These are phyloP conservation scores for Cyanistes caeruleus DNA, from an alignment of 2,113 vertebrate species.

Conservation along the genomic window DNA sequence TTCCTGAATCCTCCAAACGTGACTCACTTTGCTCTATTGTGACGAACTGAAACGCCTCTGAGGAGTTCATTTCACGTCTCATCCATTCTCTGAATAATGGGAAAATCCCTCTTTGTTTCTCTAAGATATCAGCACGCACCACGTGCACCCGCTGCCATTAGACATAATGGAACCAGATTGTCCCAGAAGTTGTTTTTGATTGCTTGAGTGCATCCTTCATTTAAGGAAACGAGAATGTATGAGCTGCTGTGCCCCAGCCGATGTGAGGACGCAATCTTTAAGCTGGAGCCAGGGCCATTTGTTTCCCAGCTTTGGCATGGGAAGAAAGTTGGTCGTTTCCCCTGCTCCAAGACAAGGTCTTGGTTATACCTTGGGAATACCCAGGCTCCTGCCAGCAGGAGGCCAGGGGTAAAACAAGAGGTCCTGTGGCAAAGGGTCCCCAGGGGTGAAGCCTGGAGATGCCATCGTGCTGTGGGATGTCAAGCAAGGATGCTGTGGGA, in stretches of 20 bases:
- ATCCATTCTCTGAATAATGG: constrained; percentile 76
- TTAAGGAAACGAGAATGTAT: constrained; percentile 75
- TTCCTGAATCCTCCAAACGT: constrained; percentile 42
- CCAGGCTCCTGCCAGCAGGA: background rate
- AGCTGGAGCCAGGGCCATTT: background rate
- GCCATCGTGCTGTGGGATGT: fast-evolving
- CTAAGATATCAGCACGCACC: constrained; percentile 58
- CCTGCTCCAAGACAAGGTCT: background rate
- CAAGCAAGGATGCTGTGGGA: background rate
- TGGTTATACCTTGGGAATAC: background rate
- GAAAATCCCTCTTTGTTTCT: constrained; percentile 74
- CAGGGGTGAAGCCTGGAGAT: background rate
- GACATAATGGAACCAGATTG: constrained; percentile 76
- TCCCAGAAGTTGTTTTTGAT: constrained; percentile 80
- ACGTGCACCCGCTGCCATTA: constrained; percentile 70
- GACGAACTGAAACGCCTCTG: constrained; percentile 71
- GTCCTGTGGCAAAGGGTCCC: background rate
- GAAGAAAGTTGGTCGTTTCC: background rate
- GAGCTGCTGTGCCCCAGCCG: constrained; percentile 54
- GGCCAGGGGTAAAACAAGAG: background rate
- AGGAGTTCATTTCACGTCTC: constrained; percentile 76
- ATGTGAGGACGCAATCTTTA: constrained; percentile 12
- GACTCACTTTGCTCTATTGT: constrained; percentile 69
- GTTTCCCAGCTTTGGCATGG: background rate
- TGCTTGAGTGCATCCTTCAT: constrained; percentile 80